Conservation (phyloP, 37 sponge, comb jelly and placozoan genomes). For the Sycon ciliatum region DNA sequence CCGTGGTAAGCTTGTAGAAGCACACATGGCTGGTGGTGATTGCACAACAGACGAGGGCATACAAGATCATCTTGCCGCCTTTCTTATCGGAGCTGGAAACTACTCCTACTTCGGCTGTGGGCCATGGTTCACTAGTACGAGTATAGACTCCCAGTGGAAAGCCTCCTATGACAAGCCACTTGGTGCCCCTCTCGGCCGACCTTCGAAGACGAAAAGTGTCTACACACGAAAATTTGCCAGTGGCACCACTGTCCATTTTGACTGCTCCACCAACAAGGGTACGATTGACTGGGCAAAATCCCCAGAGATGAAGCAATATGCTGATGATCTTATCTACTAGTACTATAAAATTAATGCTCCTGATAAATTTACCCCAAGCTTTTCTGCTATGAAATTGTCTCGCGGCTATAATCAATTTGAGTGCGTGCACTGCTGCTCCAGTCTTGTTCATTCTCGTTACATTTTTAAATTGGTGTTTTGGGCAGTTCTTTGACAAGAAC, state of each 20-base stretch:
- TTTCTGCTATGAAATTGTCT: no score
- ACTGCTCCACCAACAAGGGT: constrained; percentile 39
- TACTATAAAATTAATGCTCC: no score
- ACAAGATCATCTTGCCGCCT: constrained; percentile 33
- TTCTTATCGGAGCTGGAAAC: constrained; percentile 37
- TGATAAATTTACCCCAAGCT: no score
- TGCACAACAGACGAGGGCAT: constrained; percentile 15
- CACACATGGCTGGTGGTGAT: constrained; percentile 26
- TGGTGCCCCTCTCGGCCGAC: constrained; percentile 30
- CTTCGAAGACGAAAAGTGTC: constrained; percentile 14
- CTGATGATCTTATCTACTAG: no score
- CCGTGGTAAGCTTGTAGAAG: constrained; percentile 31
- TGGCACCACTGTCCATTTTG: constrained; percentile 34
- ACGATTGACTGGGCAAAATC: constrained; percentile 39
- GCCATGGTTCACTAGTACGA: not conserved
- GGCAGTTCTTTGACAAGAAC: no score
- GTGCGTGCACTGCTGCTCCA: no score
- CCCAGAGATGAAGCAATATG: no score
- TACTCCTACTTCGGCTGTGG: constrained; percentile 30
- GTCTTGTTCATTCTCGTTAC: no score
- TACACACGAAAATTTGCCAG: constrained; percentile 31
- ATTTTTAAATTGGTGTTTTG: no score
- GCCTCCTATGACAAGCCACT: constrained; percentile 47
- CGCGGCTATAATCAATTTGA: no score
- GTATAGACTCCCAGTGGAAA: not conserved